Conservation (phyloP, 2,113 vertebrate genomes). For the Sitta europaea region DNA sequence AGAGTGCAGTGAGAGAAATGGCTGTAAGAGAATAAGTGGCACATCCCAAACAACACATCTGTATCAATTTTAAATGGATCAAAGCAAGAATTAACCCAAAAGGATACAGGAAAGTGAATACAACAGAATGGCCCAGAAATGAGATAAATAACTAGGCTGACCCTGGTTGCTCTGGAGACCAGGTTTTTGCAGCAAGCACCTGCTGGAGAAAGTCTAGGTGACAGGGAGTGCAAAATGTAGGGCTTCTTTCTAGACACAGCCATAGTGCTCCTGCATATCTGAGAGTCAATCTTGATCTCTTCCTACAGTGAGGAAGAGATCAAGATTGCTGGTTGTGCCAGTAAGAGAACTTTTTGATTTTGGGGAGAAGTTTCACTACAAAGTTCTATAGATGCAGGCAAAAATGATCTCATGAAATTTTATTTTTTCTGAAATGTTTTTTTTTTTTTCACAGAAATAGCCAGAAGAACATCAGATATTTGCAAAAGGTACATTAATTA, state of each 20-base stretch:
- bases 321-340: fast-evolving
- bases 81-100: background rate
- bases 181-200: background rate
- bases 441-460: background rate
- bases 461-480: background rate
- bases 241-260: background rate
- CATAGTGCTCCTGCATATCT: background rate
- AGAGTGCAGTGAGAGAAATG: background rate
- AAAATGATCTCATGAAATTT: background rate
- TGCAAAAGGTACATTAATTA: background rate
- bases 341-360: background rate
- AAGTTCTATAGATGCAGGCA: background rate
- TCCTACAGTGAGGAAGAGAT: background rate
- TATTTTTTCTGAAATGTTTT: background rate
- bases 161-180: background rate
- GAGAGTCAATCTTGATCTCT: background rate
- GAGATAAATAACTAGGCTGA: background rate
- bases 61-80: background rate
- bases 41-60: background rate
- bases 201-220: background rate
- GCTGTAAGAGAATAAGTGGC: fast-evolving
- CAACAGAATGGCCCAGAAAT: background rate
- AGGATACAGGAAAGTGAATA: background rate
- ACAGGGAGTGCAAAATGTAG: background rate
- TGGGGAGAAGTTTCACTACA: background rate